phyloP scores from a whole-genome alignment of 1,140 invertebrate species.

The Anastatus disparis region DNA sequence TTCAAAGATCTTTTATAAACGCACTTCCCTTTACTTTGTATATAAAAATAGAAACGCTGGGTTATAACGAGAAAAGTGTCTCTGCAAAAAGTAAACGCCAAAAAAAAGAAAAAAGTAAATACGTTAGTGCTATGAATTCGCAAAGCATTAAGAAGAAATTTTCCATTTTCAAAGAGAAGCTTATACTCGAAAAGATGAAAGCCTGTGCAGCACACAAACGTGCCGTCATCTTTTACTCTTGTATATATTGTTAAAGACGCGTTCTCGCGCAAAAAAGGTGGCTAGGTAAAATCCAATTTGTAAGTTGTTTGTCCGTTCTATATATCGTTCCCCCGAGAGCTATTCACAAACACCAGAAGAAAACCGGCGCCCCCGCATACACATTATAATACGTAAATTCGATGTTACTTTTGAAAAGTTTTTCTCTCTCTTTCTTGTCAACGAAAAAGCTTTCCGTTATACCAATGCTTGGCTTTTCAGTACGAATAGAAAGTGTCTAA shows the following conservation, averaged over 20 bases:
- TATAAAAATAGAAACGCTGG: not conserved
- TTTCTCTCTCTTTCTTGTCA: not conserved
- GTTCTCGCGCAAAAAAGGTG: not conserved
- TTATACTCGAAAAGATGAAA: not conserved
- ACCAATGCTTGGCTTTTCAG: too few species aligned
- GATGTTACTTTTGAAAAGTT: slow-evolving; percentile 14
- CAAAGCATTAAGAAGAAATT: slow-evolving; percentile 23
- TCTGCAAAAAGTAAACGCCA: not conserved
- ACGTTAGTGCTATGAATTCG: not conserved
- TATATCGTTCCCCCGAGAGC: slow-evolving; percentile 46
- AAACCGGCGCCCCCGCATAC: too few species aligned
- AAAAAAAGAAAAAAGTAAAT: not conserved
- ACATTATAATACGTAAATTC: slow-evolving; percentile 10
- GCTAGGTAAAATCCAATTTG: slow-evolving; percentile 48
- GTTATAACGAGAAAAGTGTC: not conserved
- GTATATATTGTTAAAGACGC: too few species aligned
- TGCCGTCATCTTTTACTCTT: too few species aligned
- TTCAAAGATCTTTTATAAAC: not conserved
- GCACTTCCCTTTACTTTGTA: not conserved
- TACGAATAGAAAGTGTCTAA: slow-evolving; percentile 13
- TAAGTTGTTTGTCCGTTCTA: slow-evolving; percentile 46
- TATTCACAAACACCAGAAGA: slow-evolving; percentile 12
- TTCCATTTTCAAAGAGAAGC: slow-evolving; percentile 29
- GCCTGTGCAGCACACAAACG: too few species aligned
- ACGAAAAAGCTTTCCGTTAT: slow-evolving; percentile 3